Conservation (phyloP, 2,888 invertebrate species). For the Drosophila quasianomalipes region DNA sequence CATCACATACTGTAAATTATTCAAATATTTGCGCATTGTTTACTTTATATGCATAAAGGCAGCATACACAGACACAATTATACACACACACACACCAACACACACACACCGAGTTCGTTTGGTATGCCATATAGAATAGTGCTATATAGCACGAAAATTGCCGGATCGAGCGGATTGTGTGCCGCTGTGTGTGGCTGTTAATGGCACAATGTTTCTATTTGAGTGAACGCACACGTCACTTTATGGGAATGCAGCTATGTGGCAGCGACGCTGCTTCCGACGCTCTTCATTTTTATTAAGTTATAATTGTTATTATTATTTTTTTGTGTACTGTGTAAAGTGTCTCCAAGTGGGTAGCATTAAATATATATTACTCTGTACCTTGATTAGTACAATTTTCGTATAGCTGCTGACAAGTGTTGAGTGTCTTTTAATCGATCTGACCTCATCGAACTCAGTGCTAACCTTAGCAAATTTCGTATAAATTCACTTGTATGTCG, state of each 20-base stretch:
- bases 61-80: constrained; percentile 14
- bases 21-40: constrained; percentile 68
- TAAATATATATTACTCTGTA: background rate
- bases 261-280: constrained; percentile 27
- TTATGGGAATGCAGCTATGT: constrained; percentile 61
- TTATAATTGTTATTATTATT: constrained; percentile 28
- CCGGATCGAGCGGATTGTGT: constrained; percentile 39
- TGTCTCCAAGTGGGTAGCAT: background rate
- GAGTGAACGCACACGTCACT: constrained; percentile 74
- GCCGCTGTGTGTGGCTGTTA: constrained; percentile 44
- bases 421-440: background rate
- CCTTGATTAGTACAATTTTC: background rate
- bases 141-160: constrained; percentile 34
- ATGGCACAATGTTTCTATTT: constrained; percentile 74
- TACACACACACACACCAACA: constrained; percentile 17
- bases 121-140: constrained; percentile 48
- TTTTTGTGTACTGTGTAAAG: background rate
- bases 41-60: constrained; percentile 47
- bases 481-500: background rate
- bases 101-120: constrained; percentile 21
- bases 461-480: background rate
- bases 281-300: constrained; percentile 24
- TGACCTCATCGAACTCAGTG: constrained; percentile 21
- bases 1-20: constrained; percentile 78
- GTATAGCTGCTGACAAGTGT: background rate